Percentiles rank a stretch among this genome's conserved stretches.
Evolutionary conservation across 2,113 vertebrate species (phyloP).

Genomic region (Corythaixoides concolor): DNA sequence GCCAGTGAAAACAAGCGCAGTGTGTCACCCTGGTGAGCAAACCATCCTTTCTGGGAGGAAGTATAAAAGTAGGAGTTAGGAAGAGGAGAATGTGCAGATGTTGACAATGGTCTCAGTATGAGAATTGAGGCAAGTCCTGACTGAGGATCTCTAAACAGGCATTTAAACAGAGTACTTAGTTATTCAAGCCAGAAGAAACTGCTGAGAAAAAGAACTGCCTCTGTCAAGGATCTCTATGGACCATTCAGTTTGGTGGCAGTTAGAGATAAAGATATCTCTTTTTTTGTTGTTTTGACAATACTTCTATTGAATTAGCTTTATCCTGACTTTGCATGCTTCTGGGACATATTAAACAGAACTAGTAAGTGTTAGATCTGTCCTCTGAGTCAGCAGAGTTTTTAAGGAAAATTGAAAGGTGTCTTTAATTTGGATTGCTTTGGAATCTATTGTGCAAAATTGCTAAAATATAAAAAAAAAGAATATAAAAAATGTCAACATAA

Average conservation of each 20-base stretch:
- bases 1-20: not conserved
- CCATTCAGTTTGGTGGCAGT: not conserved
- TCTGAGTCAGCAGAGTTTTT: not conserved
- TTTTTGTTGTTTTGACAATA: not conserved
- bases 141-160: not conserved
- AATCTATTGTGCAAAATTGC: not conserved
- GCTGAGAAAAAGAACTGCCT: not conserved
- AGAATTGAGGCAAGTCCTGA: not conserved
- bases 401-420: not conserved
- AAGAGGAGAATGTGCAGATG: not conserved
- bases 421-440: not conserved
- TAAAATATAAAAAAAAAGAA: not conserved
- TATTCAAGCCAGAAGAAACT: not conserved
- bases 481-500: not conserved
- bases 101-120: not conserved
- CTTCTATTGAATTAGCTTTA: not conserved
- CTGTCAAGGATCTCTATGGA: not conserved
- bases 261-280: not conserved
- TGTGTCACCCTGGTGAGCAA: not conserved
- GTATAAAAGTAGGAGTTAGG: not conserved
- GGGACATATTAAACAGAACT: not conserved
- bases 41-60: not conserved
- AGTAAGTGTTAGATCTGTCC: not conserved
- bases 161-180: not conserved
- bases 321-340: not conserved